Percentiles rank a stretch among this genome's conserved stretches.
phyloP scores from a whole-genome alignment of 2,113 vertebrate genomes.

The Pholis gunnellus region DNA sequence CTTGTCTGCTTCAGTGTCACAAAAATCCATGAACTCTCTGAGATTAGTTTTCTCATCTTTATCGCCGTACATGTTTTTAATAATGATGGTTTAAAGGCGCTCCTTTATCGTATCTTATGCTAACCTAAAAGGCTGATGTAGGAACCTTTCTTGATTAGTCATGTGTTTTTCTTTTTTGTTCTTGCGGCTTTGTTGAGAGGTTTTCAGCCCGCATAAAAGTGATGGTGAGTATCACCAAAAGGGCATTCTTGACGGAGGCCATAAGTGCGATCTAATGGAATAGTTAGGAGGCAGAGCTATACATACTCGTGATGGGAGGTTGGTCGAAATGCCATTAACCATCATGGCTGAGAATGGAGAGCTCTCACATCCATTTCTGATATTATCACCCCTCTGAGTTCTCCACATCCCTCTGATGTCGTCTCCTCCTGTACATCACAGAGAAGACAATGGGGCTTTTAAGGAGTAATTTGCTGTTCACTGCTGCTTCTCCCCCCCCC shows the following conservation, averaged over 20 bases:
- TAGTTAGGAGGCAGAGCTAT: constrained; percentile 49
- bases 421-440: constrained; percentile 59
- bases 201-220: constrained; percentile 18
- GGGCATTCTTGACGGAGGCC: constrained; percentile 22
- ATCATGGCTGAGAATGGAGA: constrained; percentile 56
- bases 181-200: constrained; percentile 19
- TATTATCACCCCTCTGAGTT: constrained; percentile 54
- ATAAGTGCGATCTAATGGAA: constrained; percentile 56
- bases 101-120: neutral
- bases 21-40: neutral
- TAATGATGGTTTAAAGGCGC: neutral
- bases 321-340: constrained; percentile 59
- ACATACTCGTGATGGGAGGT: constrained; percentile 49
- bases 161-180: constrained; percentile 17
- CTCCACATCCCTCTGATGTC: constrained; percentile 64
- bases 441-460: constrained; percentile 69
- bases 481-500: constrained; percentile 11
- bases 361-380: constrained; percentile 55
- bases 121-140: neutral
- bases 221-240: constrained; percentile 25
- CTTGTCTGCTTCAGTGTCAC: neutral
- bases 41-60: neutral
- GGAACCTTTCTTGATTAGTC: neutral
- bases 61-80: neutral
- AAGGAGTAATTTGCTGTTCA: constrained; percentile 68